Conservation (phyloP, 1,140 invertebrate species). For the Lucilia sericata region DNA sequence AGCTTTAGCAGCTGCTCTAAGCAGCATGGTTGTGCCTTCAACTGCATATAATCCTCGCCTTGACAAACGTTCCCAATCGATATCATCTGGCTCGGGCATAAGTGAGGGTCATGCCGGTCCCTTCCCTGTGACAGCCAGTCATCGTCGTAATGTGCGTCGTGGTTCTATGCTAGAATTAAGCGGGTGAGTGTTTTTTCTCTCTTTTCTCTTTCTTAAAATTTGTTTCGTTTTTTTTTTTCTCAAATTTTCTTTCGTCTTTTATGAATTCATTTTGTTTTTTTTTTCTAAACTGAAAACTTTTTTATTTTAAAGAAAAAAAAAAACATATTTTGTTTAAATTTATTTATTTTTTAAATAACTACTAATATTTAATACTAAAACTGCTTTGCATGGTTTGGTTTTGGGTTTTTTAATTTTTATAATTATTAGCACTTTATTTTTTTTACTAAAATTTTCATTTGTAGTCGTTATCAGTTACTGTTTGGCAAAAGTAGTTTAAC, state of each 20-base stretch:
- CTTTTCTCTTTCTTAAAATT: slow-evolving; percentile 50
- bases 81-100: slow-evolving; percentile 52
- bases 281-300: slow-evolving; percentile 30
- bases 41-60: slow-evolving; percentile 54
- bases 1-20: slow-evolving; percentile 53
- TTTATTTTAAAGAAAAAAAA: not conserved
- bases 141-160: slow-evolving; percentile 74
- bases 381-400: not conserved
- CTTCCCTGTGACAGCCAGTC: slow-evolving; percentile 68
- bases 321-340: not conserved
- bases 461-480: not conserved
- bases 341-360: slow-evolving; percentile 35
- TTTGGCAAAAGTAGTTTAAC: not conserved
- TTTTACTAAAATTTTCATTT: not conserved
- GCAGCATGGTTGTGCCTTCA: slow-evolving; percentile 43
- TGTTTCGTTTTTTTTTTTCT: slow-evolving; percentile 48
- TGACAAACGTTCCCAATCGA: slow-evolving; percentile 67
- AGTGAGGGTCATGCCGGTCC: slow-evolving; percentile 59
- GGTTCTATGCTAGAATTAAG: slow-evolving; percentile 78
- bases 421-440: not conserved
- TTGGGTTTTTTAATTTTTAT: not conserved
- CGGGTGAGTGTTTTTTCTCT: slow-evolving; percentile 70
- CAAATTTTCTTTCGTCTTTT: slow-evolving; percentile 37
- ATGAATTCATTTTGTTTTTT: slow-evolving; percentile 22
- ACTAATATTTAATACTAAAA: not conserved